Evolutionary conservation across 2,888 invertebrate species (phyloP).

Genomic region (Eremobia ochroleuca): DNA sequence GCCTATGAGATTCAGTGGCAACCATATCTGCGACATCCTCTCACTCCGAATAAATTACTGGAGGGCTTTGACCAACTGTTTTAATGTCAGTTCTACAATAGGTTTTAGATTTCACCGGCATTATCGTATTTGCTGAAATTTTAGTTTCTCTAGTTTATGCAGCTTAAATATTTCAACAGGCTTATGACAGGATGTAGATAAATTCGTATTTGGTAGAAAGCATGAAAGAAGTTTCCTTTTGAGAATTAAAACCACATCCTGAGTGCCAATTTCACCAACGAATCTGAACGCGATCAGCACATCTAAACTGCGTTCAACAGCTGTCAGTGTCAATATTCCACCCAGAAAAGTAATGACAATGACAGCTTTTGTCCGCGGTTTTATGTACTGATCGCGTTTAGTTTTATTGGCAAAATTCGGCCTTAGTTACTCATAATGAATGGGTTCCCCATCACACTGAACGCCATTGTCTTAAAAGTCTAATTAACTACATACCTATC

Average conservation of each 20-base stretch:
- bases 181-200: neutral
- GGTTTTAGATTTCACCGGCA: constrained; percentile 18
- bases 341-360: neutral
- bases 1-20: constrained; percentile 32
- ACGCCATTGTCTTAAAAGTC: neutral
- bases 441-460: neutral
- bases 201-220: neutral
- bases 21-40: constrained; percentile 53
- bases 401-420: no score
- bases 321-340: neutral
- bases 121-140: constrained; percentile 6
- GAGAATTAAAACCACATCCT: neutral
- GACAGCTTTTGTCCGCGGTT: no score
- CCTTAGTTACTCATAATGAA: neutral
- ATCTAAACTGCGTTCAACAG: neutral
- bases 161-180: constrained; percentile 7
- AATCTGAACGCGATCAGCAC: neutral
- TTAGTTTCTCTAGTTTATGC: constrained; percentile 6
- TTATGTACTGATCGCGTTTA: no score
- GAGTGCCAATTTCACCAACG: neutral
- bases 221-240: constrained; percentile 8
- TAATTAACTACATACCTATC: neutral
- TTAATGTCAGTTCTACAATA: constrained; percentile 20
- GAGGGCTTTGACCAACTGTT: constrained; percentile 50
- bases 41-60: constrained; percentile 52